phyloP scores from a whole-genome alignment of 2,888 invertebrate genomes.

The Sesia bembeciformis region DNA sequence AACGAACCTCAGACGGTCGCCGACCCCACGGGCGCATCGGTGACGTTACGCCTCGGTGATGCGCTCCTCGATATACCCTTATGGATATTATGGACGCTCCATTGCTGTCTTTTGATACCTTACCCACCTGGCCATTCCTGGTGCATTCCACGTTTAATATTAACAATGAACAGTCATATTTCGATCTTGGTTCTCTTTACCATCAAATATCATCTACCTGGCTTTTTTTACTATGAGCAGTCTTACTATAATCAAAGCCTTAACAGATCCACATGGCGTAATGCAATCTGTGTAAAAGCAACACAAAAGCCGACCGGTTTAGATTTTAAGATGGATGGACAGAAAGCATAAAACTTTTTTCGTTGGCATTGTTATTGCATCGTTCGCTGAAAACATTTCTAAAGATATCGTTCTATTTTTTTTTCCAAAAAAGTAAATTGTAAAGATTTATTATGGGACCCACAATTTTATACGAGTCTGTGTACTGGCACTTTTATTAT shows the following conservation, averaged over 20 bases:
- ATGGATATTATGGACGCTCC: slow-evolving; percentile 42
- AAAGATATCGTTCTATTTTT: slow-evolving; percentile 12
- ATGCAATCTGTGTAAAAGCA: slow-evolving; percentile 27
- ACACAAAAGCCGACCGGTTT: slow-evolving; percentile 37
- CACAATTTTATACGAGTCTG: slow-evolving; percentile 16
- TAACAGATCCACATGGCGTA: slow-evolving; percentile 1
- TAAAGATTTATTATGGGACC: slow-evolving; percentile 16
- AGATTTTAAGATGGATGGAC: slow-evolving; percentile 30
- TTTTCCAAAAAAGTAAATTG: slow-evolving; percentile 14
- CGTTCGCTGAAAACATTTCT: slow-evolving; percentile 18
- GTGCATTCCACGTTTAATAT: neutral
- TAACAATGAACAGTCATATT: neutral
- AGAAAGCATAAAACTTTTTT: slow-evolving; percentile 27
- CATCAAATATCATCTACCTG: neutral
- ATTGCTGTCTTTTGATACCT: slow-evolving; percentile 15
- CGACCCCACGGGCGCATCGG: slow-evolving; percentile 71
- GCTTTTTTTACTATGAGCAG: neutral
- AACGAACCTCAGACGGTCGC: slow-evolving; percentile 67
- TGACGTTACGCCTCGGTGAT: slow-evolving; percentile 72
- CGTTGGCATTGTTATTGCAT: slow-evolving; percentile 21
- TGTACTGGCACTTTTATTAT: slow-evolving; percentile 18
- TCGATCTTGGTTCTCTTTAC: neutral
- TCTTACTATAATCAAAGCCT: neutral
- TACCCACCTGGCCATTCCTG: neutral
- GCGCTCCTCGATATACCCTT: slow-evolving; percentile 41